Evolutionary conservation across 1,140 invertebrate genomes (phyloP).

Genomic region (Drosophila dunni): DNA sequence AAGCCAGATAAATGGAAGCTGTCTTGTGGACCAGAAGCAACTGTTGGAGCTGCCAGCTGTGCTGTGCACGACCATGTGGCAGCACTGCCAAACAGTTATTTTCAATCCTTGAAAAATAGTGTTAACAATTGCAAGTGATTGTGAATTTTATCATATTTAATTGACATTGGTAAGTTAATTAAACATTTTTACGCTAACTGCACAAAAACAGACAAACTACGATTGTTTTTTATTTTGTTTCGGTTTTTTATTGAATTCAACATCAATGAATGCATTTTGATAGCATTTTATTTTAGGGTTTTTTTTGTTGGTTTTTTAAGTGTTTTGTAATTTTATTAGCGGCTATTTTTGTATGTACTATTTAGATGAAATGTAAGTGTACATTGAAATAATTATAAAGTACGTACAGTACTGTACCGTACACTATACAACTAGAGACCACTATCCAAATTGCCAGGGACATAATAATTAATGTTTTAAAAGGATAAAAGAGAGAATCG

Average conservation of each 20-base stretch:
- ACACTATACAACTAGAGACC: conserved; percentile 10
- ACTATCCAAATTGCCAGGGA: not conserved
- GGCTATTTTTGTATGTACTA: conserved; percentile 1
- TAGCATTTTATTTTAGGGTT: conserved; percentile 14
- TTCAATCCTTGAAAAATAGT: too few species aligned
- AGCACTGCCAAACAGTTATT: too few species aligned
- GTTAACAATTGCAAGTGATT: too few species aligned
- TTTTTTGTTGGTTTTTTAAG: not conserved
- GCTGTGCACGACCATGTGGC: too few species aligned
- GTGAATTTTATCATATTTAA: not conserved
- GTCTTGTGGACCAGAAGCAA: not conserved
- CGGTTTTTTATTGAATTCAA: conserved; percentile 50
- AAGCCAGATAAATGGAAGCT: not conserved
- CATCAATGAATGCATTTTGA: conserved; percentile 41
- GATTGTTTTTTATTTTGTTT: conserved; percentile 3
- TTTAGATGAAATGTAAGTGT: conserved; percentile 7
- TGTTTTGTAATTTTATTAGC: conserved; percentile 2
- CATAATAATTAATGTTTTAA: not conserved
- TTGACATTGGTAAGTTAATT: not conserved
- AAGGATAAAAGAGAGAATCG: not conserved
- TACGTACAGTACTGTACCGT: conserved; percentile 20
- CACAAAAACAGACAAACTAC: not conserved
- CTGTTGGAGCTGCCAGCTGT: too few species aligned
- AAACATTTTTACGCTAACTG: not conserved
- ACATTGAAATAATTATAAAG: conserved; percentile 18